These are phyloP conservation scores for Mus spicilegus DNA, from an alignment of 2,113 vertebrate genomes.

Conservation along the genomic window DNA sequence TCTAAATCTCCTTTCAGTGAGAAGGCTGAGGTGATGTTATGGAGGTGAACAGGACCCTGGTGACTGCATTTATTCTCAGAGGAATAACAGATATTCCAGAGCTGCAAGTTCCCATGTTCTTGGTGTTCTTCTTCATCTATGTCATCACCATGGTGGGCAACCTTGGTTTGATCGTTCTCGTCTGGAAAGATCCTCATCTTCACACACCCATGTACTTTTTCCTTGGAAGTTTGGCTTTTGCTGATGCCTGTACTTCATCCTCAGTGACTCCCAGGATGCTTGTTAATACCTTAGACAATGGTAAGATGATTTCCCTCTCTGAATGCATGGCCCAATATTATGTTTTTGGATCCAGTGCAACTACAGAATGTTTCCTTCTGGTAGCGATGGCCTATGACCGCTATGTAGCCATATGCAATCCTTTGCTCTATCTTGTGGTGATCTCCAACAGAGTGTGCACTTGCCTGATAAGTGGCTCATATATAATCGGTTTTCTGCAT, in stretches of 20 bases:
- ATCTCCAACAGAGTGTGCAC: slow-evolving; percentile 67
- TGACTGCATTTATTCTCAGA: slow-evolving; percentile 49
- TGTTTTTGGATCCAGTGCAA: slow-evolving; percentile 63
- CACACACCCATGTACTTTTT: slow-evolving; percentile 58
- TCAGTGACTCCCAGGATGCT: slow-evolving; percentile 65
- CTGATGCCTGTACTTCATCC: slow-evolving; percentile 60
- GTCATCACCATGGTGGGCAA: slow-evolving; percentile 54
- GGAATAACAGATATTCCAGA: not conserved
- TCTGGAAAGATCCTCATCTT: slow-evolving; percentile 51
- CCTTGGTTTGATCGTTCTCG: slow-evolving; percentile 48
- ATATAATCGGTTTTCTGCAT: slow-evolving; percentile 62
- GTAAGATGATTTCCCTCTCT: not conserved
- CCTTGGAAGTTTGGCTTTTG: slow-evolving; percentile 59
- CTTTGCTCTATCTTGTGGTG: slow-evolving; percentile 62
- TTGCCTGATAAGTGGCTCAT: slow-evolving; percentile 42
- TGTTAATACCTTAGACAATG: not conserved
- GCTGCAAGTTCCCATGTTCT: not conserved
- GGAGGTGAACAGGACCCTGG: not conserved
- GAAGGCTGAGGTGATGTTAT: not conserved
- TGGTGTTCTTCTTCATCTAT: slow-evolving; percentile 54
- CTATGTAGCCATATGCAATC: slow-evolving; percentile 68
- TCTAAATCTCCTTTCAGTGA: not conserved
- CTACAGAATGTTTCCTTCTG: slow-evolving; percentile 71
- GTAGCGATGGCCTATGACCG: slow-evolving; percentile 73
- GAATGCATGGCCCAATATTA: slow-evolving; percentile 66